These are phyloP conservation scores for Bucco capensis DNA, from an alignment of 2,113 vertebrate species.

Conservation along the genomic window DNA sequence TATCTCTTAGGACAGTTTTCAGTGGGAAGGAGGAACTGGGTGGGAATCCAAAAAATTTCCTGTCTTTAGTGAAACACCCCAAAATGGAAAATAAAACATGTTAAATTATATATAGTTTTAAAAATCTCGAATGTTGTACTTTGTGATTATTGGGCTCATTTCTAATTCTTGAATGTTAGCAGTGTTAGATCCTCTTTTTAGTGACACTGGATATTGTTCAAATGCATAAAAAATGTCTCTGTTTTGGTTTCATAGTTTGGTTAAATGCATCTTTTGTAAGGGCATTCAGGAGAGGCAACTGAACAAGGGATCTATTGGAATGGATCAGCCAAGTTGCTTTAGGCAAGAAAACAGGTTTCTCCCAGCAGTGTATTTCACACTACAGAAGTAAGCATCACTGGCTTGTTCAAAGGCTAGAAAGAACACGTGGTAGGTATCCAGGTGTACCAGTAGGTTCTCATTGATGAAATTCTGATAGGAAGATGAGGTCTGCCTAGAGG, in stretches of 20 bases:
- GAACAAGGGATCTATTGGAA: neutral
- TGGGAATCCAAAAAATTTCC: constrained; percentile 1
- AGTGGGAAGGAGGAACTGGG: neutral
- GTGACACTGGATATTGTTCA: neutral
- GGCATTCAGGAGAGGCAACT: neutral
- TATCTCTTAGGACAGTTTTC: neutral
- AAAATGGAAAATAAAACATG: neutral
- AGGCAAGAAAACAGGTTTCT: neutral
- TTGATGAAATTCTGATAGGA: neutral
- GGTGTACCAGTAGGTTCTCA: neutral
- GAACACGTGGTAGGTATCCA: neutral
- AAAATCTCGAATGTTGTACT: neutral
- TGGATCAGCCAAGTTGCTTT: neutral
- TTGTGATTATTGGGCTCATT: neutral
- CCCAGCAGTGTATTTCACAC: neutral
- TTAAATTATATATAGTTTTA: neutral
- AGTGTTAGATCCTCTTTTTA: neutral
- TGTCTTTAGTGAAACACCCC: neutral
- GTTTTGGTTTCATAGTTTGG: neutral
- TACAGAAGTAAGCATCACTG: neutral
- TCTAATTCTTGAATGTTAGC: neutral
- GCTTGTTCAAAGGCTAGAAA: neutral
- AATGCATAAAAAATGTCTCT: neutral
- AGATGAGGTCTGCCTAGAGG: neutral
- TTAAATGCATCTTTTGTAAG: neutral